Evolutionary conservation across 2,113 vertebrate genomes (phyloP).

Genomic region (Garra rufa): DNA sequence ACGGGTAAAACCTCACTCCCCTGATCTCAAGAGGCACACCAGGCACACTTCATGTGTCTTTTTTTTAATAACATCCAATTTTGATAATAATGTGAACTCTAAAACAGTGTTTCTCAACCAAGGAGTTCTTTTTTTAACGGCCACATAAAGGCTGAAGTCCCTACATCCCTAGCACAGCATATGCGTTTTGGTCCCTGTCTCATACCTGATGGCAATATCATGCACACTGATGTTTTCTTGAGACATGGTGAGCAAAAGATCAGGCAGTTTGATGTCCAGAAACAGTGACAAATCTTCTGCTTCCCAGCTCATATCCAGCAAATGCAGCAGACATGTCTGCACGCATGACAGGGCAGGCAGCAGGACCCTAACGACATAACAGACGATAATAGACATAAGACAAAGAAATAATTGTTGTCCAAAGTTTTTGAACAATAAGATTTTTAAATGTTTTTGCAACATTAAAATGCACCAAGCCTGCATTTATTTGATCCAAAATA

Average conservation of each 20-base stretch:
- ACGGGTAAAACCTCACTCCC: too few species aligned
- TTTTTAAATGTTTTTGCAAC: too few species aligned
- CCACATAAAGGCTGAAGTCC: too few species aligned
- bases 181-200: neutral
- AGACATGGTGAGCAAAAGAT: conserved; percentile 89
- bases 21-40: too few species aligned
- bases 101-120: neutral
- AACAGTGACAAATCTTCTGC: conserved; percentile 89
- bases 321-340: conserved; percentile 91
- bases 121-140: too few species aligned
- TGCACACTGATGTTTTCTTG: conserved; percentile 96
- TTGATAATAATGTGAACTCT: neutral
- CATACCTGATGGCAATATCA: conserved; percentile 89
- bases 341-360: conserved; percentile 92
- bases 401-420: too few species aligned
- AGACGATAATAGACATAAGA: neutral
- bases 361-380: conserved; percentile 75
- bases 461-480: too few species aligned
- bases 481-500: too few species aligned
- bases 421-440: too few species aligned
- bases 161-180: too few species aligned
- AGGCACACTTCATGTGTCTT: neutral
- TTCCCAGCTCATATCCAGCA: conserved; percentile 95
- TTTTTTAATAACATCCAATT: neutral
- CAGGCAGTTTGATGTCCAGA: conserved; percentile 86